phyloP scores from a whole-genome alignment of 2,113 vertebrate genomes.

The Datnioides undecimradiatus region DNA sequence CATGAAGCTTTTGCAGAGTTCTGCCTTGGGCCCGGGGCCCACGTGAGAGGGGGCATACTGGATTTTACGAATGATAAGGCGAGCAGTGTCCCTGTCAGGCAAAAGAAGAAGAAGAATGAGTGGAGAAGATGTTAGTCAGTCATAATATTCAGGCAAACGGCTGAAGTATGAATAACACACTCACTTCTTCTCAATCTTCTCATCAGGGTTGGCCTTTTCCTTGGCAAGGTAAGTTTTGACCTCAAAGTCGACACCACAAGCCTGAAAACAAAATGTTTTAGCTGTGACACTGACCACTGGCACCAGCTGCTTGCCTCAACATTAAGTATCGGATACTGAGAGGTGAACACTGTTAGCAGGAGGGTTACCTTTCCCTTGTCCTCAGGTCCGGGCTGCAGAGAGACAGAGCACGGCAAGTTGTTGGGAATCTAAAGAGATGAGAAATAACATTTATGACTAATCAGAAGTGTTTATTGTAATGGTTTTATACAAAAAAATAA shows the following conservation, averaged over 20 bases:
- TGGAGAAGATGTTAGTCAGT: neutral
- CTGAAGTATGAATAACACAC: neutral
- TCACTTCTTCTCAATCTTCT: constrained; percentile 92
- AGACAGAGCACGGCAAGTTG: constrained; percentile 84
- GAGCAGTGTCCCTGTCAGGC: constrained; percentile 87
- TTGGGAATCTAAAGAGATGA: constrained; percentile 74
- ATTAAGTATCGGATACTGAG: too few species aligned
- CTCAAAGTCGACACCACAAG: constrained; percentile 94
- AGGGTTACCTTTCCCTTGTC: constrained; percentile 82
- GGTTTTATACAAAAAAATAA: neutral
- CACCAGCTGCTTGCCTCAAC: too few species aligned
- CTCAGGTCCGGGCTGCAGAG: constrained; percentile 81
- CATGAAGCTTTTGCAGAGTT: constrained; percentile 91
- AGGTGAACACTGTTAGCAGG: neutral
- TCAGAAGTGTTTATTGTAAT: neutral
- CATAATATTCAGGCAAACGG: neutral
- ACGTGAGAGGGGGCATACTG: constrained; percentile 86
- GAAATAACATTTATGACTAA: neutral
- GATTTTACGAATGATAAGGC: constrained; percentile 91
- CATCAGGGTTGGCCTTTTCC: constrained; percentile 86
- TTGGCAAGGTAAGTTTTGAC: constrained; percentile 89
- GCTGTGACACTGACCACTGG: neutral
- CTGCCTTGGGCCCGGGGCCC: constrained; percentile 81
- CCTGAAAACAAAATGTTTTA: constrained; percentile 70
- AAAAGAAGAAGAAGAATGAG: neutral